Evolutionary conservation across 1,140 invertebrate genomes (phyloP), one percentile per base, ranked within the genome.

Genomic region (Aphis gossypii): DNA sequence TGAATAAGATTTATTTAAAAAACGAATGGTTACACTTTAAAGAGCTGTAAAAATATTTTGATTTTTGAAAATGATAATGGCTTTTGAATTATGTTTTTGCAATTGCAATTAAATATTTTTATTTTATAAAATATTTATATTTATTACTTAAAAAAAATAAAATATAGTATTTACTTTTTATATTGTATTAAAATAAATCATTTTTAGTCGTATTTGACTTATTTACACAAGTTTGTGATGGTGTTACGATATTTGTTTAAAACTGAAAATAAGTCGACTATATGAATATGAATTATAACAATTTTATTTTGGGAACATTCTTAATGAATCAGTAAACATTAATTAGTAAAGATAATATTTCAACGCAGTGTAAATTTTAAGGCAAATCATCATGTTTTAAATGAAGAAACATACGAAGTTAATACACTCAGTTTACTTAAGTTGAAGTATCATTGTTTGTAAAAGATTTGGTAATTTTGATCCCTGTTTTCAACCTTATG

Each of bases 251-350:
- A 30, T 46, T 44, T 4, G 6, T 86, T 86, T 1, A 86, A 86
- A 46, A 46, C 11, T 14, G 11, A 46, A 86, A 41, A 46, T 30
- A 44, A 25, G 9, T 25, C 41, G 23, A 44, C 38, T 41, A 14
- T 25, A 25, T 86, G 23, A 86, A 14, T 25, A 25, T 86, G 23
- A 86, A 46, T 18, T 86, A 14, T 86, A 41, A 11, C 11, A 46
- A 46, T 86, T 86, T 86, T 25, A 46, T 86, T 86, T 46, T 1
- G 38, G 44, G n/a, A 46, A 20, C 4, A 4, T 44, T 30, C 44
- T n/a, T 46, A 86, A 86, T 86, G 84, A n/a, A 44, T 86, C 41
- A 18, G 84, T 86, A 46, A 86, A 86, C 46, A 86, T 86, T 46
- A 18, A 23, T 46, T 11, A 30, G 44, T 46, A 2, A 25, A 46